Evolutionary conservation across 92 coral and sea anemone genomes (phyloP).

Genomic region (Hydrozoanthus gracilis): DNA sequence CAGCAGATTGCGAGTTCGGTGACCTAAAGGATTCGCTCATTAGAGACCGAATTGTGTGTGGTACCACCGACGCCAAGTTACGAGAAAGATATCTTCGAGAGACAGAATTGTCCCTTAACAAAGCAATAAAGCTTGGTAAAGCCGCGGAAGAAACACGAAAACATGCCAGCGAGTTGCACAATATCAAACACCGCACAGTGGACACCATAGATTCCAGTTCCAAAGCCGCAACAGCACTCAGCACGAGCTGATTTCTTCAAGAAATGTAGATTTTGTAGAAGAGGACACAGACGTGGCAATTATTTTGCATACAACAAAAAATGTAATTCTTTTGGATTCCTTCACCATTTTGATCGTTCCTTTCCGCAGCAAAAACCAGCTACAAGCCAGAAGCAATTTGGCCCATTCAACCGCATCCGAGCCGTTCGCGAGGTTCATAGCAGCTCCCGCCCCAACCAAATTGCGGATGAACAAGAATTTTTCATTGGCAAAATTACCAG

Average conservation of each 20-base stretch:
- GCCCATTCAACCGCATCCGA: no score
- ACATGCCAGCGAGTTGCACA: conserved; percentile 54
- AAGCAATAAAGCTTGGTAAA: conserved; percentile 50
- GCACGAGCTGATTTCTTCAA: conserved; percentile 2
- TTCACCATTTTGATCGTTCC: no score
- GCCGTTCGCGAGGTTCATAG: no score
- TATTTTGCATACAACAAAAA: no score
- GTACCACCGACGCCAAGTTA: conserved; percentile 33
- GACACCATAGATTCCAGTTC: not conserved
- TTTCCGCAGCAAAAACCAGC: no score
- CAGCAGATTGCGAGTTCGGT: conserved; percentile 53
- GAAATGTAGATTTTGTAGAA: conserved; percentile 58
- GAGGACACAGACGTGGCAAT: not conserved
- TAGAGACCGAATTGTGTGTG: conserved; percentile 59
- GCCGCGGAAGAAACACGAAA: conserved; percentile 2
- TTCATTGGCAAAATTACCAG: no score
- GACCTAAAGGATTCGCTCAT: conserved; percentile 55
- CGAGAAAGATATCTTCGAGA: conserved; percentile 49
- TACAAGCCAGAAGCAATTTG: no score
- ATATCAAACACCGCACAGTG: conserved; percentile 22
- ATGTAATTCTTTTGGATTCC: no score
- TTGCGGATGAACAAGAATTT: no score
- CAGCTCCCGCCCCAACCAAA: no score
- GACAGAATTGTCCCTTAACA: conserved; percentile 45
- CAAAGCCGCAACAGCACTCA: not conserved